Base-by-base conservation (phyloP, 2,113 vertebrate species). In the Neomonachus schauinslandi region DNA sequence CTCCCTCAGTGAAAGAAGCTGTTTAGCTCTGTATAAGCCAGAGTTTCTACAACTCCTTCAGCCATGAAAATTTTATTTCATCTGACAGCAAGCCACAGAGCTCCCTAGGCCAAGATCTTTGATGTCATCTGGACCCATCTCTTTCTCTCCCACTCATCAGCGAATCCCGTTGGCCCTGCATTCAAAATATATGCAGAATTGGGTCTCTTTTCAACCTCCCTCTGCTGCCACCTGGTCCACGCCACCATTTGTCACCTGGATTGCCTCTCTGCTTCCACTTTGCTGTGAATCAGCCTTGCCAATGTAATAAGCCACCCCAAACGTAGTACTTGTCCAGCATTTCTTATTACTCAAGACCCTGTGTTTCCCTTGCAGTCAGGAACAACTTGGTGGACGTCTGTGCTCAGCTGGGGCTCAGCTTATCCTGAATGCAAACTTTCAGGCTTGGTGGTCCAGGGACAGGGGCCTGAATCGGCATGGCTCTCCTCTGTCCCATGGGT, bases 401-500 rank as follows among this genome's bases (percentile, higher is more conserved):
- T 11, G 31, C 8, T 24, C 51, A 51, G 65, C 84, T 7, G 49
- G 49, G 39, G 21, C 77, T 51, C 14, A 28, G 74, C 53, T 24
- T 51, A 26, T 16, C 24, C 85, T 12, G 51, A 21, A 26, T 15
- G 36, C 22, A 31, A 51, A 12, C 1, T 2, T 3, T 39, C 63
- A 4, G 22, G 22, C 9, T 24, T 31, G 24, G 63, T 7, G 14
- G 15, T 36, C 19, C 7, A 36, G 11, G 9, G 69, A 51, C 81
- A 36, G 49, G 36, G 16, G 22, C 51, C 74, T 24, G n/a, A 26
- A 71, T 42, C 3, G 12, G 39, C 18, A 4, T 1, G 49, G 33
- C 1, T 63, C 51, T 16, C 11, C 7, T 31, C 53, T 24, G 16
- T 13, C 57, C 24, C 5, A 0, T 7, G 21, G 2, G n/a, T 65